Percentiles rank a stretch among this genome's conserved stretches.
These are phyloP conservation scores for Gorsachius goisagi DNA, from an alignment of 2,113 vertebrate genomes.

Conservation along the genomic window DNA sequence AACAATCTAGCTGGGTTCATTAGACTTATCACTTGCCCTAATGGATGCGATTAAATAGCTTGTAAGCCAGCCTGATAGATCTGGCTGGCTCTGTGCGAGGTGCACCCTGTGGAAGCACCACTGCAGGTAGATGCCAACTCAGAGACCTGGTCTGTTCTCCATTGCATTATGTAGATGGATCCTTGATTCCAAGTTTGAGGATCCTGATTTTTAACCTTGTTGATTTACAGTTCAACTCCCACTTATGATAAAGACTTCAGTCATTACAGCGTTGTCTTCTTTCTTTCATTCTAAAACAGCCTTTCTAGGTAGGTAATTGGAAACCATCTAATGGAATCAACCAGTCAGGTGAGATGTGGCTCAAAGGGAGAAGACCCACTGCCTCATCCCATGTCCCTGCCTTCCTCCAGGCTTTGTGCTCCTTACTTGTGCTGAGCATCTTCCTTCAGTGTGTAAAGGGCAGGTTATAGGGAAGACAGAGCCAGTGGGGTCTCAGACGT, in stretches of 20 bases:
- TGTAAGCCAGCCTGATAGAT: background rate
- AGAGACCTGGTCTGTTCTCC: background rate
- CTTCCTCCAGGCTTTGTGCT: background rate
- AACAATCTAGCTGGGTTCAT: background rate
- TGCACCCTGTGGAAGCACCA: background rate
- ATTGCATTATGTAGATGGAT: background rate
- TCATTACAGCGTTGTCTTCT: accelerated
- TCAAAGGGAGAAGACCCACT: background rate
- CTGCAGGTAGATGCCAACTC: background rate
- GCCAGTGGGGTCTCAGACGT: background rate
- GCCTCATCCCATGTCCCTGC: background rate
- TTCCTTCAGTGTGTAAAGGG: background rate
- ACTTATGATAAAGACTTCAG: background rate
- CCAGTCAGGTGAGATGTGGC: background rate
- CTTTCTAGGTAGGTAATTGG: background rate
- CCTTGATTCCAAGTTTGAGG: background rate
- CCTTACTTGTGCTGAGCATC: background rate
- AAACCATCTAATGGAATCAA: background rate
- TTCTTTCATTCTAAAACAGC: background rate
- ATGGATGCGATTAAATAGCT: background rate
- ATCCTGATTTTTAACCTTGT: background rate
- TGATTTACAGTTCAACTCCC: background rate
- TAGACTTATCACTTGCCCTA: background rate
- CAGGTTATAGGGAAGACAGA: background rate
- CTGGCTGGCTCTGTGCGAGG: background rate